Percentiles rank a stretch among this genome's conserved stretches.
Conservation (phyloP, 1,140 invertebrate species). For the Chrysopa pallens region DNA sequence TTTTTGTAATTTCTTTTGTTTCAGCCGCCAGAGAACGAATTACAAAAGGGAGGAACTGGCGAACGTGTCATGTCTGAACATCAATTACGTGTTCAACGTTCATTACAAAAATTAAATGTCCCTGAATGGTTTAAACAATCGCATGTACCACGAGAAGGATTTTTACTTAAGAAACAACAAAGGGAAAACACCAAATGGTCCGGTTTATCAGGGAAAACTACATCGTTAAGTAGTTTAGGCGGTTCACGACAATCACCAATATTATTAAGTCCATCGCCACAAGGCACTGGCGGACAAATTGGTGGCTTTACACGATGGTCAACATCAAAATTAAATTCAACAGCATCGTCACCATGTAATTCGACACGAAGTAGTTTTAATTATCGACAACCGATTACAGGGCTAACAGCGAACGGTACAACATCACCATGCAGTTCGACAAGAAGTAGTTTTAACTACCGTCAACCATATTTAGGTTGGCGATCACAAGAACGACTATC, state of each 20-base stretch:
- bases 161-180: constrained; percentile 25
- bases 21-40: constrained; percentile 82
- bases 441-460: constrained; percentile 35
- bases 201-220: constrained; percentile 19
- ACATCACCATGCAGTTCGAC: constrained; percentile 35
- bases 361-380: constrained; percentile 44
- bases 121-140: constrained; percentile 90
- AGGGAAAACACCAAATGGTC: constrained; percentile 8
- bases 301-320: constrained; percentile 59
- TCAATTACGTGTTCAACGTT: constrained; percentile 79
- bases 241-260: constrained; percentile 14
- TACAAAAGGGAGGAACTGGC: constrained; percentile 55
- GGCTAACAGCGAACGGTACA: constrained; percentile 13
- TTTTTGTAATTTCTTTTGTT: constrained; percentile 17
- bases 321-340: constrained; percentile 65
- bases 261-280: constrained; percentile 16
- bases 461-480: constrained; percentile 77
- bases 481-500: constrained; percentile 65
- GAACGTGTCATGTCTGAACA: constrained; percentile 72
- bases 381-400: constrained; percentile 15
- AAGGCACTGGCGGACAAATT: constrained; percentile 2
- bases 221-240: constrained; percentile 22
- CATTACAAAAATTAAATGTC: constrained; percentile 70
- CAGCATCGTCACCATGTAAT: constrained; percentile 41
- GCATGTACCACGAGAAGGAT: constrained; percentile 44